These are phyloP conservation scores for Brotula barbata DNA, from an alignment of 2,797 vertebrate species.

Conservation along the genomic window DNA sequence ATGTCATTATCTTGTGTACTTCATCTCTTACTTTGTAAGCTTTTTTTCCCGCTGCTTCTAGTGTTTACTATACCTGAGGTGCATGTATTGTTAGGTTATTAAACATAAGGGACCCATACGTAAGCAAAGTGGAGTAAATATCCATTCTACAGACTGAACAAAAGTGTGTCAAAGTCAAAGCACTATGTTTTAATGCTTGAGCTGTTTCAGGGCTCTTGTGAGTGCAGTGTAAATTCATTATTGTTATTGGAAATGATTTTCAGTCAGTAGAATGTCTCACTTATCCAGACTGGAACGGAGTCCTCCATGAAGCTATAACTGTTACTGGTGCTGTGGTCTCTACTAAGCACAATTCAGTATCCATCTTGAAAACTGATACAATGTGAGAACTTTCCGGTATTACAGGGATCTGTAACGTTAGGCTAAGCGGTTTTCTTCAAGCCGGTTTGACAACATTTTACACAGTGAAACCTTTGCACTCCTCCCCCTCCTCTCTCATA, in stretches of 20 bases:
- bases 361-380: too few relatives aligned
- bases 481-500: conserved; percentile 11
- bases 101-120: background rate
- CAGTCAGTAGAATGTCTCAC: background rate
- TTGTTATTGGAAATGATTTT: background rate
- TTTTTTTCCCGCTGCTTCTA: background rate
- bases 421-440: conserved; percentile 29
- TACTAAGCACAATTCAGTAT: too few relatives aligned
- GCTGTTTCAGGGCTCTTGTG: background rate
- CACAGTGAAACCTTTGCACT: conserved; percentile 65
- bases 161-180: background rate
- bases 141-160: background rate
- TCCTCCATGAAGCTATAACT: too few relatives aligned
- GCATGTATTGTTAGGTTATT: conserved; percentile 1
- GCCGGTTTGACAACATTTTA: conserved; percentile 74
- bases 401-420: too few relatives aligned
- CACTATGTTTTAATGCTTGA: background rate
- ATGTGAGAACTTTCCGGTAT: too few relatives aligned
- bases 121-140: background rate
- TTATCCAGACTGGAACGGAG: background rate
- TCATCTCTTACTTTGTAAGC: background rate
- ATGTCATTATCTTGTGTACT: background rate
- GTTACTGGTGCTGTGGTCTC: background rate
- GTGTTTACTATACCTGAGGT: background rate
- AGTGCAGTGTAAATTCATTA: background rate